A percentile compares a stretch with the other conserved stretches of the same genome.
These are phyloP conservation scores for Apomyelois bistriatella DNA, from an alignment of 2,888 invertebrate species.

Conservation along the genomic window DNA sequence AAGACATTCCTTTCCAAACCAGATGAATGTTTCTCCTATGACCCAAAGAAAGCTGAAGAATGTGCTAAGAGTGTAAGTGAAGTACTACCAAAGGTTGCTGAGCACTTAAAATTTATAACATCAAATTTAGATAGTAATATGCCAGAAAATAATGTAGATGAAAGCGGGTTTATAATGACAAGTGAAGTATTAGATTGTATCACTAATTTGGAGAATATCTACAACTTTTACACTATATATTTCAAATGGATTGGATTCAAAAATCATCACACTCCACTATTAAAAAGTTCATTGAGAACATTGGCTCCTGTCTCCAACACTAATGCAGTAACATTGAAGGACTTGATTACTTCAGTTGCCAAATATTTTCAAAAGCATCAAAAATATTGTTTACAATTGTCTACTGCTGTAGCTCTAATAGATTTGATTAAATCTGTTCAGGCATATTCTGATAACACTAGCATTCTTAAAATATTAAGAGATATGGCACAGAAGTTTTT, in stretches of 20 bases:
- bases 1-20: conserved; percentile 57
- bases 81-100: conserved; percentile 52
- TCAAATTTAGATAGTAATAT: conserved; percentile 43
- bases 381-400: conserved; percentile 74
- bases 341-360: conserved; percentile 52
- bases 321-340: conserved; percentile 50
- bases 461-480: conserved; percentile 62
- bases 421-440: conserved; percentile 74
- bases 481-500: conserved; percentile 74
- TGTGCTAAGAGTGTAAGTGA: conserved; percentile 49
- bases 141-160: conserved; percentile 35
- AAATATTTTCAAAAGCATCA: conserved; percentile 65
- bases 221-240: conserved; percentile 77
- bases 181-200: conserved; percentile 46
- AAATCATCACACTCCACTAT: conserved; percentile 55
- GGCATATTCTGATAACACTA: conserved; percentile 57
- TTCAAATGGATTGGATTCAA: conserved; percentile 84
- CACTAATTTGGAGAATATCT: conserved; percentile 76
- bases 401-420: conserved; percentile 76
- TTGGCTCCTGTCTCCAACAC: conserved; percentile 46
- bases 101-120: conserved; percentile 49
- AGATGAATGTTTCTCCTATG: conserved; percentile 40
- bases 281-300: conserved; percentile 59
- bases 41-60: conserved; percentile 51
- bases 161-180: conserved; percentile 37